Base-by-base conservation (phyloP, 2,113 vertebrate genomes). In the Urocitellus parryii region DNA sequence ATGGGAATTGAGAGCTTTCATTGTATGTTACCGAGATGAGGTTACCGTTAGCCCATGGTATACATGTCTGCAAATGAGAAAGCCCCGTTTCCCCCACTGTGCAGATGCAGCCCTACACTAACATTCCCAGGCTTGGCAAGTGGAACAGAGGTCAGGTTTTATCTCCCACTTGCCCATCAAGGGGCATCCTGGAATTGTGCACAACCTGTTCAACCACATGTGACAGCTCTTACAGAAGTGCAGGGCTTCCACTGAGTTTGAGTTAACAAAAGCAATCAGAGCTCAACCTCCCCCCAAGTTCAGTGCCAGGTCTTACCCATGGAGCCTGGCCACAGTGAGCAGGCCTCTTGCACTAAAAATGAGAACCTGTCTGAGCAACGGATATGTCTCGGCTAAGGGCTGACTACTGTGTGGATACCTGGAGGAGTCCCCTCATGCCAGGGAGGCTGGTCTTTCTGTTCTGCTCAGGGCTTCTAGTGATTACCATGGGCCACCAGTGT, bases 71-170 rank as follows among this genome's bases (percentile, higher is more conserved):
- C 37, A 32, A 25, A 25, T 3, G 14, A 81, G 17, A 53, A 53
- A 39, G 65, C 16, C 32, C 6, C 63, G 1, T 58, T 2, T 16
- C n/a, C n/a, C 9, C 17, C 45, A 34, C 24, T 0, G 0, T 3
- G 29, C 4, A 73, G 94, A 65, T 4, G 11, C 7, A 37, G 53
- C 53, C 56, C 42, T 16, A 8, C 0, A 0, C 27, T n/a, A 0
- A 4, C 2, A 5, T 12, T 48, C n/a, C 32, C 56, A n/a, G 29
- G 74, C 51, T 61, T 39, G 34, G 42, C 10, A 5, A 8, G 45
- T 2, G 12, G 53, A 29, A 37, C 18, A 42, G 0, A 4, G 56
- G 42, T 6, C 24, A 42, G 61, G 22, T 18, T 86, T 65, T 24
- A 8, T 9, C 76, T 87, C 45, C n/a, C 24, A 24, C 29, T 53